A percentile compares a stretch with the other conserved stretches of the same genome.
Conservation (phyloP, 2,797 vertebrate species). For the Tangara arthus region DNA sequence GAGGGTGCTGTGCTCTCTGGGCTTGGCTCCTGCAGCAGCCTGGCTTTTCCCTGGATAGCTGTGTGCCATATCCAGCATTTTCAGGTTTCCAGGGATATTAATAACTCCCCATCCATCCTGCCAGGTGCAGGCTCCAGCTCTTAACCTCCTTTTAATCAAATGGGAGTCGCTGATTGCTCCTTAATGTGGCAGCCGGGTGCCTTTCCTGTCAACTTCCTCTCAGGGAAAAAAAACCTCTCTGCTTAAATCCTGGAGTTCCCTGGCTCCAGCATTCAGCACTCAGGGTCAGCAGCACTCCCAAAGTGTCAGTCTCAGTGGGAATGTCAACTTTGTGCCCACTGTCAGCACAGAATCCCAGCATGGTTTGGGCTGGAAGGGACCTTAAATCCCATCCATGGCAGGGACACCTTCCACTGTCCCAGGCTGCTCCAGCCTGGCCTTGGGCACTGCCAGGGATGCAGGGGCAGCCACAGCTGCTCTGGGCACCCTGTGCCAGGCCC, state of each 20-base stretch:
- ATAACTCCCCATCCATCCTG: neutral
- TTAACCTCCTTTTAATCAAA: neutral
- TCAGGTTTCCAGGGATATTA: neutral
- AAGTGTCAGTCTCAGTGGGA: neutral
- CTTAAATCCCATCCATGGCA: no score
- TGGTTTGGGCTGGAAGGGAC: no score
- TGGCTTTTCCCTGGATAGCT: conserved; percentile 2
- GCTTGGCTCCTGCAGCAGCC: neutral
- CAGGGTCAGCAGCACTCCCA: neutral
- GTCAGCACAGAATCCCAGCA: neutral
- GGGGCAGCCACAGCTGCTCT: no score
- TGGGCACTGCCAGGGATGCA: no score
- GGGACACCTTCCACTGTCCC: no score
- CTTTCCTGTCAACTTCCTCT: neutral
- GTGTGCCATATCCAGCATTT: conserved; percentile 1
- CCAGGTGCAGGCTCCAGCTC: neutral
- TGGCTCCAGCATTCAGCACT: neutral
- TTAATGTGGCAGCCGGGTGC: neutral
- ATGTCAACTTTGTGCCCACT: neutral
- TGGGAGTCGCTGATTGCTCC: rapidly evolving
- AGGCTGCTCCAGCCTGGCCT: no score
- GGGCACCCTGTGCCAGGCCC: no score
- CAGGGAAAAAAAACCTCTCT: neutral
- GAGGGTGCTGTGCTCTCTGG: neutral
- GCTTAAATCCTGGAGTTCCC: neutral